A percentile compares a stretch with the other conserved stretches of the same genome.
These are phyloP conservation scores for Excalfactoria chinensis DNA, from an alignment of 2,113 vertebrate genomes.

Conservation along the genomic window DNA sequence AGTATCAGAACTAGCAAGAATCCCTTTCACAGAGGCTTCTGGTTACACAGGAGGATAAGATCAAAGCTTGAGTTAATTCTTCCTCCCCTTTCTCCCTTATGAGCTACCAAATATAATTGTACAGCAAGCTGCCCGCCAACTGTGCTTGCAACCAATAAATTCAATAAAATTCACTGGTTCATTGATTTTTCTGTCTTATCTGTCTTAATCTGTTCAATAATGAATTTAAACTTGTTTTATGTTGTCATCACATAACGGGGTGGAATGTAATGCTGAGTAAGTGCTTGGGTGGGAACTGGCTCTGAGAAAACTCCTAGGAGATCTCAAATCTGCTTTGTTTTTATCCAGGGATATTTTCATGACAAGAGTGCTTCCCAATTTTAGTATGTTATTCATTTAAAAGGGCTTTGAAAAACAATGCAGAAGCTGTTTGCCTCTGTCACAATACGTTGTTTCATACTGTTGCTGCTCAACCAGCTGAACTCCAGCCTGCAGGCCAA, in stretches of 20 bases:
- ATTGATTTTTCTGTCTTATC: slow-evolving; percentile 36
- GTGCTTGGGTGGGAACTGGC: not conserved
- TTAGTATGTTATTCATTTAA: not conserved
- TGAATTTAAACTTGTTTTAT: slow-evolving; percentile 17
- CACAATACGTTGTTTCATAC: not conserved
- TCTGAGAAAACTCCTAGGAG: not conserved
- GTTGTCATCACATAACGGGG: not conserved
- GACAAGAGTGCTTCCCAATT: not conserved
- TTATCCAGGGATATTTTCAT: not conserved
- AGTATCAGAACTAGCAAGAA: not conserved
- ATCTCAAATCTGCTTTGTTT: not conserved
- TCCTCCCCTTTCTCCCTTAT: not conserved
- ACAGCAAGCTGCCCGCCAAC: not conserved
- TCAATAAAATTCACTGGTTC: not conserved
- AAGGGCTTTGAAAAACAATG: not conserved
- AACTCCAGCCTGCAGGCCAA: not conserved
- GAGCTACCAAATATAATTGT: not conserved
- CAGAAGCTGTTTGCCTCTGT: not conserved
- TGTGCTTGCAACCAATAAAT: slow-evolving; percentile 7
- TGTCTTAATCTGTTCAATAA: slow-evolving; percentile 40
- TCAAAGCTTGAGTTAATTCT: slow-evolving; percentile 43
- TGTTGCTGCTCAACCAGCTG: not conserved
- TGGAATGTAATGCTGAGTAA: not conserved
- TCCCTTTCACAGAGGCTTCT: slow-evolving; percentile 22
- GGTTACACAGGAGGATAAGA: slow-evolving; percentile 15